Conservation (phyloP, 1,140 invertebrate genomes). For the Zaprionus ghesquierei region DNA sequence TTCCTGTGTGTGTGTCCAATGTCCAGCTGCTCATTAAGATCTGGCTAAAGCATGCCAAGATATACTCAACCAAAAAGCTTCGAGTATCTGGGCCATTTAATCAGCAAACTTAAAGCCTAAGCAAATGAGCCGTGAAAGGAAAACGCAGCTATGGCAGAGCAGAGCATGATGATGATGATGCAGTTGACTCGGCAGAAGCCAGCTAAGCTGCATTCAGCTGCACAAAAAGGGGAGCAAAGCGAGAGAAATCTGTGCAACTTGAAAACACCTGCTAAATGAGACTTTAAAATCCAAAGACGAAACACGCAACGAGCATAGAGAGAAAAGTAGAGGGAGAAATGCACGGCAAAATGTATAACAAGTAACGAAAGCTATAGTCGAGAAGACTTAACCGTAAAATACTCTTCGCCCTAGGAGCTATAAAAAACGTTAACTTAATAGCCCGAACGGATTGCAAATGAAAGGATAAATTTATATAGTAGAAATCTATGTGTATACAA, state of each 20-base stretch:
- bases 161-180: neutral
- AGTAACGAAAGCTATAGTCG: too few relatives aligned
- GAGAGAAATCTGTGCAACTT: constrained; percentile 15
- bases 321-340: neutral
- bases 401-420: too few relatives aligned
- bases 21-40: constrained; percentile 70
- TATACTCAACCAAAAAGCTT: constrained; percentile 33
- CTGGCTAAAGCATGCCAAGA: constrained; percentile 35
- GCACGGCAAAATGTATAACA: constrained; percentile 5
- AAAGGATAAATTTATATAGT: too few relatives aligned
- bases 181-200: neutral
- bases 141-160: constrained; percentile 18
- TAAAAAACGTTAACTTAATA: too few relatives aligned
- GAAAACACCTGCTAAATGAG: constrained; percentile 52
- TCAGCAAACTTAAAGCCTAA: constrained; percentile 67
- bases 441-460: too few relatives aligned
- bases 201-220: constrained; percentile 14
- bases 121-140: constrained; percentile 56
- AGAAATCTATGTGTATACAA: too few relatives aligned
- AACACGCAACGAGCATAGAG: constrained; percentile 4
- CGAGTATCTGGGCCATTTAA: constrained; percentile 63
- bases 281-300: constrained; percentile 39
- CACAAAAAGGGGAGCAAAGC: constrained; percentile 5
- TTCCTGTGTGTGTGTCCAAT: constrained; percentile 4
- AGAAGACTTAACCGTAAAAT: too few relatives aligned